Conservation (phyloP, 2,888 invertebrate species). For the Lasioglossum calceatum region DNA sequence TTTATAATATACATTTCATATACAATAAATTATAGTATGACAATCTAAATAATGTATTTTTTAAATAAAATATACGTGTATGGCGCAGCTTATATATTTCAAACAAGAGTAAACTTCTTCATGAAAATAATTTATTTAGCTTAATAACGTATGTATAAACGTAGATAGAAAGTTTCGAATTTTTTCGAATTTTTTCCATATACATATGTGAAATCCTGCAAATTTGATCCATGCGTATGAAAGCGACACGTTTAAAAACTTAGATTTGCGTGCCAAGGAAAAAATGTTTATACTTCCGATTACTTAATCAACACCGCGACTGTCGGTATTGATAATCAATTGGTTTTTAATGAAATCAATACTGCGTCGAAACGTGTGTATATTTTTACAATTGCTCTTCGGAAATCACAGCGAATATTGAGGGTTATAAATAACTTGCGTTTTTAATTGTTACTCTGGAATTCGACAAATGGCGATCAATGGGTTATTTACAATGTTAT, state of each 20-base stretch:
- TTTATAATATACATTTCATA: neutral
- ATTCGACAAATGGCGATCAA: neutral
- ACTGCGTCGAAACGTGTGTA: neutral
- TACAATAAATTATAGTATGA: neutral
- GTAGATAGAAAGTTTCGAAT: neutral
- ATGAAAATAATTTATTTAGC: neutral
- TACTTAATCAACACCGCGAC: slow-evolving; percentile 31
- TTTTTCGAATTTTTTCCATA: neutral
- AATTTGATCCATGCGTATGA: neutral
- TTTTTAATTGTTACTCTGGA: neutral
- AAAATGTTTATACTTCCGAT: slow-evolving; percentile 11
- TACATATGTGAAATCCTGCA: neutral
- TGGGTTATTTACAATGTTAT: slow-evolving; percentile 13
- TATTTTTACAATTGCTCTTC: neutral
- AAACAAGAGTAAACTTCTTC: slow-evolving; percentile 4
- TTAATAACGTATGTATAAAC: neutral
- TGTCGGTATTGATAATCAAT: neutral
- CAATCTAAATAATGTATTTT: neutral
- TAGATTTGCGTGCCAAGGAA: slow-evolving; percentile 51
- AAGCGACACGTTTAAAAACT: slow-evolving; percentile 32
- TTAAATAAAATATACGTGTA: neutral
- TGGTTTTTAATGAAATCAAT: neutral
- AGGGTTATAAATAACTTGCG: neutral
- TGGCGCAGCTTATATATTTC: slow-evolving; percentile 1
- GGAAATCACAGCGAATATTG: neutral